Evolutionary conservation across 2,113 vertebrate species (phyloP).

Genomic region (Rhinolophus sinicus): DNA sequence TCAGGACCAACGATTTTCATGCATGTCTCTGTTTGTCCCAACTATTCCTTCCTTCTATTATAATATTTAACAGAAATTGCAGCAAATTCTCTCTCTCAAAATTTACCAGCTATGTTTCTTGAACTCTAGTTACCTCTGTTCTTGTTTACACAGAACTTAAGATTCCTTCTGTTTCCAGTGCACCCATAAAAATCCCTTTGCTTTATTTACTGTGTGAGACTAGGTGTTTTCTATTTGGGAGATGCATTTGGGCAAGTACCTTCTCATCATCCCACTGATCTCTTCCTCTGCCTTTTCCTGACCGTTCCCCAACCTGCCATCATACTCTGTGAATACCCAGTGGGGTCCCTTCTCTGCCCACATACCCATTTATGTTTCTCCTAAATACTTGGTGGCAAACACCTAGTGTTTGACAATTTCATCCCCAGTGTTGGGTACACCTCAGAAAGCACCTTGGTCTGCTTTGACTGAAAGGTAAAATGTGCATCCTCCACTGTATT

Average conservation of each 20-base stretch:
- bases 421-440: background rate
- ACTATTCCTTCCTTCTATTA: background rate
- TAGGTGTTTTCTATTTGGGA: background rate
- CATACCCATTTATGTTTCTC: background rate
- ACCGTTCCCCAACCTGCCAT: background rate
- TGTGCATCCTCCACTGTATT: background rate
- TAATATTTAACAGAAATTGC: background rate
- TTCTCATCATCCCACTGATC: background rate
- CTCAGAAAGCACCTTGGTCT: background rate
- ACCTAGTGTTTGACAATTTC: conserved; percentile 16
- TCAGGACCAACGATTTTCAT: background rate
- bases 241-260: background rate
- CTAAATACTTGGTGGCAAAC: background rate
- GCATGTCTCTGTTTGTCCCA: background rate
- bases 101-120: background rate
- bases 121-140: background rate
- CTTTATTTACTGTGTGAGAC: background rate
- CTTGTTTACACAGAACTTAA: background rate
- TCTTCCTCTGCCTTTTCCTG: background rate
- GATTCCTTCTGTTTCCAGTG: background rate
- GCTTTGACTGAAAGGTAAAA: background rate
- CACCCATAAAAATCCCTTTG: background rate
- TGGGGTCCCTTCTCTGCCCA: background rate
- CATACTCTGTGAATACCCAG: background rate
- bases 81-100: background rate